A percentile compares a stretch with the other conserved stretches of the same genome.
Conservation (phyloP, 35 echinoderm and acorn worm species). For the Lytechinus variegatus region DNA sequence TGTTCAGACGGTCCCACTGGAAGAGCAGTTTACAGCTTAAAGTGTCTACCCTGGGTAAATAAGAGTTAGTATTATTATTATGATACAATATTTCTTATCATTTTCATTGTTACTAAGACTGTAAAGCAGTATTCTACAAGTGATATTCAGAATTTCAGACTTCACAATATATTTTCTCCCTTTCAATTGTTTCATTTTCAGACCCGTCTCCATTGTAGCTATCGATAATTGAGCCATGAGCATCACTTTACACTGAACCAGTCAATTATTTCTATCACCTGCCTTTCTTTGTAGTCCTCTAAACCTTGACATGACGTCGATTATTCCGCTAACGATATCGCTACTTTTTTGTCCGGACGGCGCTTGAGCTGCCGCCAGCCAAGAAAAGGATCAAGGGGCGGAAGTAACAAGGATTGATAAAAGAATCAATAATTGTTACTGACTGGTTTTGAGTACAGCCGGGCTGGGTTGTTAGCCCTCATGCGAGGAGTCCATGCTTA, state of each 20-base stretch:
- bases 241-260: not conserved
- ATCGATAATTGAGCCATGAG: not conserved
- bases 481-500: not conserved
- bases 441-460: not conserved
- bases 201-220: not conserved
- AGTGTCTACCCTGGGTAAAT: too few species aligned
- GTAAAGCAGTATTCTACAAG: too few species aligned
- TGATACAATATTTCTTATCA: too few species aligned
- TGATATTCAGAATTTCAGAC: too few species aligned
- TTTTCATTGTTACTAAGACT: too few species aligned
- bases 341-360: not conserved
- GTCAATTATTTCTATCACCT: constrained; percentile 12
- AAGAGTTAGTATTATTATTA: too few species aligned
- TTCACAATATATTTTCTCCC: not conserved
- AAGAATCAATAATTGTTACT: constrained; percentile 33
- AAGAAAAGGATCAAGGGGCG: not conserved
- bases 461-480: not conserved
- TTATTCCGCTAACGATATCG: constrained; percentile 24
- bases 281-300: not conserved
- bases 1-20: too few species aligned
- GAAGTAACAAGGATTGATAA: constrained; percentile 31
- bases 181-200: not conserved
- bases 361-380: not conserved
- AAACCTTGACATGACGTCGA: constrained; percentile 42
- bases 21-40: too few species aligned